Evolutionary conservation across 2,113 vertebrate genomes (phyloP).

Genomic region (Grammatotria lemairii): DNA sequence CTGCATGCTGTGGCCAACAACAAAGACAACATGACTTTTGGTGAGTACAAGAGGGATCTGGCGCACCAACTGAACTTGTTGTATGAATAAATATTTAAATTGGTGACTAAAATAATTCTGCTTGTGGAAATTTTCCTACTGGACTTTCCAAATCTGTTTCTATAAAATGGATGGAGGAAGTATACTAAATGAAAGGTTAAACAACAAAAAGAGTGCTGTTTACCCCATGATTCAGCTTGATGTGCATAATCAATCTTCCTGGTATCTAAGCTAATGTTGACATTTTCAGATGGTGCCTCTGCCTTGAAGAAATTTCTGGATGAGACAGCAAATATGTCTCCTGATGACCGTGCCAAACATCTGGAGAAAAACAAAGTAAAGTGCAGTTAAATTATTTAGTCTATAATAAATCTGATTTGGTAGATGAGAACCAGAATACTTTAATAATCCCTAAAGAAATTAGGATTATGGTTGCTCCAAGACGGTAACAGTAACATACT

Average conservation of each 20-base stretch:
- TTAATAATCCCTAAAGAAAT: not conserved
- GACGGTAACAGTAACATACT: not conserved
- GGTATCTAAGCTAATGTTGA: not conserved
- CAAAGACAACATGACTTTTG: constrained; percentile 80
- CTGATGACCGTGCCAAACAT: constrained; percentile 85
- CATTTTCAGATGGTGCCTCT: constrained; percentile 75
- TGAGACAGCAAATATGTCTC: constrained; percentile 80
- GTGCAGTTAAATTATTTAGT: not conserved
- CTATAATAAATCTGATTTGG: not conserved
- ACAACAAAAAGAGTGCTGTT: not conserved
- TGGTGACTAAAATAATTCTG: not conserved
- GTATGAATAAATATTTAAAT: not conserved
- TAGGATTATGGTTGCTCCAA: not conserved
- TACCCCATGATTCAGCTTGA: not conserved
- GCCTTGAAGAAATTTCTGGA: constrained; percentile 88
- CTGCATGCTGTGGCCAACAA: constrained; percentile 92
- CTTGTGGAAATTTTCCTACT: not conserved
- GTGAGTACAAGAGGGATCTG: constrained; percentile 66
- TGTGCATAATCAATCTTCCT: not conserved
- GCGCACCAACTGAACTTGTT: not conserved
- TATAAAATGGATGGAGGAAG: not conserved
- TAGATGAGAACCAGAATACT: not conserved
- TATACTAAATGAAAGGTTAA: not conserved
- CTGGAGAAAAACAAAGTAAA: constrained; percentile 87
- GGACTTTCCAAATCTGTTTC: not conserved